Percentiles rank a stretch among this genome's conserved stretches.
phyloP scores from a whole-genome alignment of 2,888 invertebrate species.

The Lissonota sp. region DNA sequence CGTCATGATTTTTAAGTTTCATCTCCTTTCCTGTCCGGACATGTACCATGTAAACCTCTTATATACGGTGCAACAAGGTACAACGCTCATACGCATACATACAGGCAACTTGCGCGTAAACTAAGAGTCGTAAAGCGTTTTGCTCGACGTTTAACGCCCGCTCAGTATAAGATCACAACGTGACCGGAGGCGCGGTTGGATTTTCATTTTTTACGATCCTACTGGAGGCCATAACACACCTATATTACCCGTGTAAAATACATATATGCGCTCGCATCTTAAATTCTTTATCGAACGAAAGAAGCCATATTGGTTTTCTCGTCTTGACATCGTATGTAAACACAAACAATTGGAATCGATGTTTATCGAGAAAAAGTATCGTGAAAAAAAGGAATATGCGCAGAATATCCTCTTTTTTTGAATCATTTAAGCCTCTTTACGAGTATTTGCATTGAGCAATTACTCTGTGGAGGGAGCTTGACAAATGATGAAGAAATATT shows the following conservation, averaged over 20 bases:
- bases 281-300: no score
- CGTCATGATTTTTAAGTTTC: slow-evolving; percentile 50
- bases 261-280: no score
- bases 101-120: slow-evolving; percentile 35
- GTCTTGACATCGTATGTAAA: no score
- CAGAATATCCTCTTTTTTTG: no score
- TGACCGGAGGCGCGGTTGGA: slow-evolving; percentile 43
- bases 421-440: no score
- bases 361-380: slow-evolving; percentile 11
- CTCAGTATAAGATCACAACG: slow-evolving; percentile 56
- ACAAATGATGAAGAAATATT: no score
- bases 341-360: no score
- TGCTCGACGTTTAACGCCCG: slow-evolving; percentile 65
- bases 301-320: no score
- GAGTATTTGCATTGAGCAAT: no score
- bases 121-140: slow-evolving; percentile 62
- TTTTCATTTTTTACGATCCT: slow-evolving; percentile 62
- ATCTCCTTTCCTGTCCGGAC: slow-evolving; percentile 38
- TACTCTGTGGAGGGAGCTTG: no score
- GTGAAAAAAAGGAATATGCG: slow-evolving; percentile 8
- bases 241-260: no score
- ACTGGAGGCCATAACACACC: neutral
- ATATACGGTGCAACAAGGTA: neutral
- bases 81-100: neutral
- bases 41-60: slow-evolving; percentile 12